Evolutionary conservation across 53 echinoderm and acorn worm species (phyloP).

Genomic region (Paracentrotus lividus): DNA sequence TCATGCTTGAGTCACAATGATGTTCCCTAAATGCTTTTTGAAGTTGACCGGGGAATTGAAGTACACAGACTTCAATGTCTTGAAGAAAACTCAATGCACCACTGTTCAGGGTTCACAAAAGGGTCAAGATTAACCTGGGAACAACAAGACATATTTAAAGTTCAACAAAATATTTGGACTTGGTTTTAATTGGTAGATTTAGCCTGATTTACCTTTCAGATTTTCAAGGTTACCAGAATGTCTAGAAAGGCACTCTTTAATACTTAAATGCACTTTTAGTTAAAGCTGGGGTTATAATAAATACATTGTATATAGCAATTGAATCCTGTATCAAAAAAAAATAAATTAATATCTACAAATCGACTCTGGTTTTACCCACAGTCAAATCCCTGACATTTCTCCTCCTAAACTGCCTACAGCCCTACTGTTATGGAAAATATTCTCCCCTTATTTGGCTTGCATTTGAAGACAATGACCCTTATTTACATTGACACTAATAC

Average conservation of each 20-base stretch:
- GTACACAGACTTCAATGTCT: not conserved
- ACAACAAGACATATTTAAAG: not conserved
- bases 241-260: too few species aligned
- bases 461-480: constrained; percentile 22
- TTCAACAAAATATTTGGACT: not conserved
- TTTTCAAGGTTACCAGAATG: too few species aligned
- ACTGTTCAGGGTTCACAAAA: not conserved
- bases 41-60: too few species aligned
- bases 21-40: not conserved
- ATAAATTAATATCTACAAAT: not conserved
- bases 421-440: not conserved
- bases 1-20: not conserved
- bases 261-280: too few species aligned
- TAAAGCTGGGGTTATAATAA: too few species aligned
- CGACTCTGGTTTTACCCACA: not conserved
- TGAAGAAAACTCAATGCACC: not conserved
- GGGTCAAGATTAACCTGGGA: not conserved
- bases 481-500: constrained; percentile 29
- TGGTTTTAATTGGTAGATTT: not conserved
- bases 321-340: too few species aligned
- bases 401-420: not conserved
- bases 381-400: not conserved
- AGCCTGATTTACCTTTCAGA: not conserved
- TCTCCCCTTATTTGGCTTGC: not conserved
- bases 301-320: too few species aligned